Percentiles rank a stretch among this genome's conserved stretches.
These are phyloP conservation scores for Anolis carolinensis DNA, from an alignment of 2,113 vertebrate genomes.

Conservation along the genomic window DNA sequence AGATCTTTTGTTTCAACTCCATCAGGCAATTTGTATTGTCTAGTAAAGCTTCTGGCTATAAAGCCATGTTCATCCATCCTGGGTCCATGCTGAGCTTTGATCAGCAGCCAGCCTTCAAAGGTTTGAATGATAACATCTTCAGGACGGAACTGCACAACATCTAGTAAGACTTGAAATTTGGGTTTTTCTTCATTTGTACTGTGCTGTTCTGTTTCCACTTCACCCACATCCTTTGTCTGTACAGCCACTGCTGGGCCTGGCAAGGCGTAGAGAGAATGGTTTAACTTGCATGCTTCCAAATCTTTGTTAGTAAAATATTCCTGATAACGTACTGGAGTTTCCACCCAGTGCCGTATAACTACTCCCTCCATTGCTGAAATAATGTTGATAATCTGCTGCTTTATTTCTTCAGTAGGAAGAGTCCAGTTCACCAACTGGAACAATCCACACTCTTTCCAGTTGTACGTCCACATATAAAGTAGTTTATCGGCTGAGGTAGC, in stretches of 20 bases:
- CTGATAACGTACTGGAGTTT: conserved; percentile 79
- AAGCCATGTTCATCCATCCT: conserved; percentile 86
- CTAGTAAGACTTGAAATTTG: conserved; percentile 79
- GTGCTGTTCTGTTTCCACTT: accelerated
- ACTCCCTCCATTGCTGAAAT: conserved; percentile 76
- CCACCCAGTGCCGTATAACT: conserved; percentile 78
- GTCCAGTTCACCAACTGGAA: neutral
- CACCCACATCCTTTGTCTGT: conserved; percentile 3
- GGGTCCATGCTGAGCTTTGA: conserved; percentile 79
- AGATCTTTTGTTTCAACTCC: conserved; percentile 76
- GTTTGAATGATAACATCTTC: conserved; percentile 89
- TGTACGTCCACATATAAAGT: neutral
- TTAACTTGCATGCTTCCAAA: conserved; percentile 72
- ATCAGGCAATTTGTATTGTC: conserved; percentile 80
- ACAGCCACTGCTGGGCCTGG: conserved; percentile 72
- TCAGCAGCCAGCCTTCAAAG: conserved; percentile 85
- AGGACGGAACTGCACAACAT: conserved; percentile 83
- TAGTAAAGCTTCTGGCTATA: conserved; percentile 80
- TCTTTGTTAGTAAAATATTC: conserved; percentile 70
- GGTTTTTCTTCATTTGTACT: conserved; percentile 25
- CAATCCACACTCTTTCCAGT: neutral
- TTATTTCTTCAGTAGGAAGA: neutral
- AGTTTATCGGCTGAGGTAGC: conserved; percentile 9
- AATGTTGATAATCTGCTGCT: neutral
- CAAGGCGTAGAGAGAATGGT: conserved; percentile 80